Evolutionary conservation across 1,140 invertebrate genomes (phyloP), one percentile per base, ranked within the genome.

Genomic region (Temnothorax longispinosus): DNA sequence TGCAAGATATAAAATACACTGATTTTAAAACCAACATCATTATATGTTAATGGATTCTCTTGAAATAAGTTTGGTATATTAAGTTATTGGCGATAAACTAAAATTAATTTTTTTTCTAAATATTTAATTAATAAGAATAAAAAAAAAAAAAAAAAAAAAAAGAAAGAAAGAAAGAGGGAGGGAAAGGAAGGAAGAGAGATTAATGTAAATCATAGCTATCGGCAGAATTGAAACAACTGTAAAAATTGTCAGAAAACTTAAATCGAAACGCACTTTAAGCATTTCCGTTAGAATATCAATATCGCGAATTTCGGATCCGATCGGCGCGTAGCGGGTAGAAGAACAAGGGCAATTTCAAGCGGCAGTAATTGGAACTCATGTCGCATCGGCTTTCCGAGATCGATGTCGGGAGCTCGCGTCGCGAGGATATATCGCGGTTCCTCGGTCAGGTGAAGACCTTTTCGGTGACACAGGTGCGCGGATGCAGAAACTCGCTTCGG

Each of bases 351-450:
- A 89, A 91, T 91, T 89, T 69, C 74, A 50, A 81, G n/a, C 60
- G 85, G 69, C 41, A 85, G 90, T 91, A 91, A 91, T 91, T 91
- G 87, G 80, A 91, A 91, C 85, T 86, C 62, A 85, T 91, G 87
- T 91, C 85, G 69, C 72, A 84, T 72, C 60, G 74, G 44, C 87
- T 82, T 38, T 11, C 56, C 52, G 54, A 88, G 82, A 90, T 91
- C 89, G 87, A 91, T 88, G 82, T 74, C 54, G 72, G 27, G 27
- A 27, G 38, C 69, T 52, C n/a, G 18, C 18, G 27, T 38, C 15
- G 27, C 41, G 32, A 84, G 47, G 47, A 84, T 84, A 75, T 75
- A 84, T 84, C 76, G 76, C n/a, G n/a, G 52, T 56, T 50, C 50
- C 35, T 27, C 88, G 32, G 47, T 71, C 75, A 71, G 75, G 62